Evolutionary conservation across 2,797 vertebrate species (phyloP), one percentile per base, ranked within the genome.

Genomic region (Platyrinchus mystaceus): DNA sequence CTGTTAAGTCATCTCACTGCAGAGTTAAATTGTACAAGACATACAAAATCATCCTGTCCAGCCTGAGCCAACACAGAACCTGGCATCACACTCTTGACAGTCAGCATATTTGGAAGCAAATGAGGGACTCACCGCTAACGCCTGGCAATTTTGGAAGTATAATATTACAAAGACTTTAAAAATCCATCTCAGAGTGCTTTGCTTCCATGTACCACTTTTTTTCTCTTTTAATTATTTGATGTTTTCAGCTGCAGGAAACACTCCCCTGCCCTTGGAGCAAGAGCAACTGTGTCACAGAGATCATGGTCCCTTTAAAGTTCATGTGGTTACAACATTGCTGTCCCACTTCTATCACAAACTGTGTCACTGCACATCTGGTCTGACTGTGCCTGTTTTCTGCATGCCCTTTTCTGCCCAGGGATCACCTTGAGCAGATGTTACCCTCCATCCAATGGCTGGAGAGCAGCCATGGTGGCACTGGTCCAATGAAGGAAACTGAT

Each of bases 391-490:
- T 79, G 64, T 70, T 84, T 91, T 90, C 83, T 70, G 60, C 52
- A 3, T 87, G 74, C 84, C 93, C 86, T 93, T 94, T 84, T 44
- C 81, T 49, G 78, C 64, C 49, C 24, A 18, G 60, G 68, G 77
- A 87, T 95, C 96, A 95, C 93, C 95, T 95, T 94, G 93, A 89
- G 67, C 84, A 84, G 74, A 89, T 79, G 56, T 71, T 2, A 0
- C 59, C 44, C 70, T 93, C 81, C 60, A 82, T 76, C 56, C 94
- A 89, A 70, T 0, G 5, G 52, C 93, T 95, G 90, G 86, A 87
- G 34, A 90, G 85, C 70, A 79, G 96, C 96, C 93, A 56, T 1
- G 12, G 78, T 92, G 94, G 92, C 95, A 90, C 30, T 1, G 5
- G 30, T 95, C 95, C 96, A 95, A 4, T 0, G 0, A 12, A 55